These are phyloP conservation scores for Leptestheria dahalacensis DNA, from an alignment of 1,140 invertebrate genomes.

Conservation along the genomic window DNA sequence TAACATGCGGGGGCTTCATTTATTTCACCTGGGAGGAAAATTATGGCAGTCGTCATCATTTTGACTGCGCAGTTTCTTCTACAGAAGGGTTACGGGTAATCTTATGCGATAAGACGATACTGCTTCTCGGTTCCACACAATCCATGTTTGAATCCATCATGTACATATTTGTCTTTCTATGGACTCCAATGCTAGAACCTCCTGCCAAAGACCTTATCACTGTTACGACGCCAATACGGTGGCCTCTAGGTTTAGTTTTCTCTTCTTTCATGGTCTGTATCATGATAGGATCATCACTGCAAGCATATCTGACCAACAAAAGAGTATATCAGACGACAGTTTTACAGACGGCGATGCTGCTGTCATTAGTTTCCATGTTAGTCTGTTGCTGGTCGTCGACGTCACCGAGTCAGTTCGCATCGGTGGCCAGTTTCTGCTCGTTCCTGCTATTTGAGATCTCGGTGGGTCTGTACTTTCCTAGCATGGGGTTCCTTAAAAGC, in stretches of 20 bases:
- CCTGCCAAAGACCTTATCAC: too few species aligned
- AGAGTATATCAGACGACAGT: too few species aligned
- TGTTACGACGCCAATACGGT: constrained; percentile 24
- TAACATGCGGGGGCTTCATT: constrained; percentile 36
- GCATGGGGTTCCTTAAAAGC: constrained; percentile 44
- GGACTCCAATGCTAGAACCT: constrained; percentile 46
- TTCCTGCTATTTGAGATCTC: constrained; percentile 48
- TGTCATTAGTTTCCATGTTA: too few species aligned
- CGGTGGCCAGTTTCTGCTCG: constrained; percentile 29
- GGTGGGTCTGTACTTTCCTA: constrained; percentile 40
- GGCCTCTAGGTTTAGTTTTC: constrained; percentile 39
- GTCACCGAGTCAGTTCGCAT: constrained; percentile 25
- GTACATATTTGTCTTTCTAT: constrained; percentile 57
- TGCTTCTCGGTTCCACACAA: constrained; percentile 45
- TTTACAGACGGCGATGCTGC: too few species aligned
- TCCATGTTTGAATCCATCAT: constrained; percentile 53
- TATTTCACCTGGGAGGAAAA: constrained; percentile 43
- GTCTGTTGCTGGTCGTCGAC: constrained; percentile 24
- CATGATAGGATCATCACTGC: constrained; percentile 49
- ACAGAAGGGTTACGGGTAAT: constrained; percentile 27
- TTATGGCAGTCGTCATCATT: constrained; percentile 27
- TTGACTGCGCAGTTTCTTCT: constrained; percentile 22
- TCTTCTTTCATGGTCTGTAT: constrained; percentile 49
- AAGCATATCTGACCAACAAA: too few species aligned
- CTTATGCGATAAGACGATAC: constrained; percentile 31